A percentile compares a stretch with the other conserved stretches of the same genome.
Conservation (phyloP, 2,888 invertebrate species). For the Crossocerus cetratus region DNA sequence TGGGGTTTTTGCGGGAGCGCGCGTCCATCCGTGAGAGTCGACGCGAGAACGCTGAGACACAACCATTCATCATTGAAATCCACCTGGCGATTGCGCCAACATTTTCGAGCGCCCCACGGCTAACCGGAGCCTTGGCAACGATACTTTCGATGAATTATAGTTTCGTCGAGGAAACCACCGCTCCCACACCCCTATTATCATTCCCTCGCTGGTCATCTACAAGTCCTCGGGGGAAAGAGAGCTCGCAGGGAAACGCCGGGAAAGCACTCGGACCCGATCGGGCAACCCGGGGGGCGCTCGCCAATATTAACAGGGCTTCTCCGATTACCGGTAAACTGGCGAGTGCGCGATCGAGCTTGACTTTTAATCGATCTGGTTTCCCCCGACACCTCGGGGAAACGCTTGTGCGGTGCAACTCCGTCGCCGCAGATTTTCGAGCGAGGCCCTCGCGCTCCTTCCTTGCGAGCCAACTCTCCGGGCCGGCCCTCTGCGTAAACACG, state of each 20-base stretch:
- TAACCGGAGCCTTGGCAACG: neutral
- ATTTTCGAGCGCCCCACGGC: slow-evolving; percentile 13
- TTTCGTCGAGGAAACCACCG: neutral
- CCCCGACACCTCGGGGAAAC: neutral
- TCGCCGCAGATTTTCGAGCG: too few species aligned
- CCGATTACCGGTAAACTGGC: slow-evolving; percentile 33
- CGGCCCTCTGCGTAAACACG: too few species aligned
- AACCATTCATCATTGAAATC: slow-evolving; percentile 53
- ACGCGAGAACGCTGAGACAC: slow-evolving; percentile 16
- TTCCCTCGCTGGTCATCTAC: too few species aligned
- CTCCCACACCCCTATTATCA: too few species aligned
- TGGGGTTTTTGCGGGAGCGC: slow-evolving; percentile 32
- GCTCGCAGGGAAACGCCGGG: too few species aligned
- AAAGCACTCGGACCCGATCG: neutral
- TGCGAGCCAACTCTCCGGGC: too few species aligned
- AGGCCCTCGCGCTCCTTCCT: too few species aligned
- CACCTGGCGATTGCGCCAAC: slow-evolving; percentile 34
- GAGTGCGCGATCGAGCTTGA: slow-evolving; percentile 27
- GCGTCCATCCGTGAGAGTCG: slow-evolving; percentile 51
- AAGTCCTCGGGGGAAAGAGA: neutral
- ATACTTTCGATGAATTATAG: neutral
- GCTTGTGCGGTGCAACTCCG: too few species aligned
- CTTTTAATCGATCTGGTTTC: slow-evolving; percentile 25
- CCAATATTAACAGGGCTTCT: slow-evolving; percentile 36
- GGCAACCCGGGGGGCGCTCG: too few species aligned